Evolutionary conservation across 2,888 invertebrate genomes (phyloP), one percentile per base, ranked within the genome.

Genomic region (Pyrocoelia pectoralis): DNA sequence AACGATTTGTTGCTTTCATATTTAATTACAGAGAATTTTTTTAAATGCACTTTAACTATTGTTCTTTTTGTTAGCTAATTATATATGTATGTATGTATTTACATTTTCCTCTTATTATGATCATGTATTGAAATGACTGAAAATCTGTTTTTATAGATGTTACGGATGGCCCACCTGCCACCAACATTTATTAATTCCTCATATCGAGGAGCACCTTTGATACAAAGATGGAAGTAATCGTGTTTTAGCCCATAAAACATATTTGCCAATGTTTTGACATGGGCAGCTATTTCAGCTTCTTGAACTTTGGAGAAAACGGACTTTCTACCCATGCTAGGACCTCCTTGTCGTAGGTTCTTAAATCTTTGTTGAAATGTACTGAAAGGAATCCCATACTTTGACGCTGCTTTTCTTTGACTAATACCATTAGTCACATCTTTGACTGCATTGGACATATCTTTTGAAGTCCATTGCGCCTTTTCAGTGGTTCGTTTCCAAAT

Each of bases 271-370:
- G 43, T 13, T 10, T 43, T 43, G 13, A 43, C 4, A 15, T 43
- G 13, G 13, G 43, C 43, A 15, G 15, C 15, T 14, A 43, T 43
- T 43, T 43, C 43, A 43, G 43, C 43, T 43, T 43, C 43, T 15
- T 14, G 43, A 13, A 2, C 14, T 13, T 43, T 43, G 13, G 5
- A 14, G 15, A 43, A 43, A 14, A 43, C 15, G 10, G 43, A 43
- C 12, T 43, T 43, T 43, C 43, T 43, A 14, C 43, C 15, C 15
- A 43, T 43, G 2, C 43, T 13, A 15, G 15, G 43, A 13, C 4
- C 13, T 15, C n/a, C 43, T 43, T 43, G 13, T 15, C 15, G 14
- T 43, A 14, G 43, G 5, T 14, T 14, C 43, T 4, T 43, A n/a
- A 43, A 15, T 43, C 43, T 13, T 15, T 43, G 14, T 13, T 13